phyloP scores from a whole-genome alignment of 2,113 vertebrate genomes.

The Platanista minor region DNA sequence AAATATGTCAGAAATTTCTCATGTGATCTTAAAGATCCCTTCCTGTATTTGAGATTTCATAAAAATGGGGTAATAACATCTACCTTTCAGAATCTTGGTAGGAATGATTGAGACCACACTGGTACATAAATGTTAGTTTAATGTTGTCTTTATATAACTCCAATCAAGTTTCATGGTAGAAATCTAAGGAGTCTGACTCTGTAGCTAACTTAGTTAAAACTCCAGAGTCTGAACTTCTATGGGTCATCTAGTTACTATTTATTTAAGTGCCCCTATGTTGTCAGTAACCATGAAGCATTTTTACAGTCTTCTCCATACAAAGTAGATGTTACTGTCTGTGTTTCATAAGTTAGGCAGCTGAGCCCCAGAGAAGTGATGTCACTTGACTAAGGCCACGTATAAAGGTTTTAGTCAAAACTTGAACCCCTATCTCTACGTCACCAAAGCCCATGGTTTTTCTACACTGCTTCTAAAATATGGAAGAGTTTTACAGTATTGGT shows the following conservation, averaged over 20 bases:
- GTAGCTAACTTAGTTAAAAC: background rate
- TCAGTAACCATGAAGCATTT: background rate
- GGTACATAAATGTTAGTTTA: background rate
- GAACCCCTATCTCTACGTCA: background rate
- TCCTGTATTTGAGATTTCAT: background rate
- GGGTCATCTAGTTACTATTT: background rate
- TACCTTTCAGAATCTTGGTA: background rate
- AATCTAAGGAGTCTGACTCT: background rate
- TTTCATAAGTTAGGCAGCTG: background rate
- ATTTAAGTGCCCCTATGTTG: background rate
- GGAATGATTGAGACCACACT: background rate
- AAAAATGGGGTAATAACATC: background rate
- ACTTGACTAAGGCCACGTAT: background rate
- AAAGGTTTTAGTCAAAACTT: background rate
- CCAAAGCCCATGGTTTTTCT: background rate
- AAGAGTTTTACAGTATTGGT: background rate
- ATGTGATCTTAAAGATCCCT: background rate
- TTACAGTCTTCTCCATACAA: background rate
- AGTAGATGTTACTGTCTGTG: background rate
- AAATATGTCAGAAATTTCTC: background rate
- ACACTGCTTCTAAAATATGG: background rate
- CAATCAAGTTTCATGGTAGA: background rate
- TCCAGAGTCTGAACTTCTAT: background rate
- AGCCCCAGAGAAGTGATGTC: background rate
- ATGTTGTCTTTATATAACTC: background rate